Conservation (phyloP, 2,888 invertebrate genomes). For the Pachycephus smyrnensis region DNA sequence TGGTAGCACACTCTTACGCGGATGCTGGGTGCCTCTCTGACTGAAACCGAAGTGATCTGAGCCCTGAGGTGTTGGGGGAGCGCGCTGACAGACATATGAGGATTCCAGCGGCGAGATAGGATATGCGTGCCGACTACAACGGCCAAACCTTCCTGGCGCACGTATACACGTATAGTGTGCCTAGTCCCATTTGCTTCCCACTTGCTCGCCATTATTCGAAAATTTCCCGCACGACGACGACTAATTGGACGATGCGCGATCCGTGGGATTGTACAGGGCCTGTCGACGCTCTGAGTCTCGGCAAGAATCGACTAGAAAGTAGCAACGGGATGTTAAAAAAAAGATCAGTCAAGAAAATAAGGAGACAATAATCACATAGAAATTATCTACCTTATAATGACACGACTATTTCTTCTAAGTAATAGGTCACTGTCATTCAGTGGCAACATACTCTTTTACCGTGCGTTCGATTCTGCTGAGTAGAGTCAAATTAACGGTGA, state of each 20-base stretch:
- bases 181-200: background rate
- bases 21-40: constrained; percentile 25
- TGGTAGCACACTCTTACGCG: background rate
- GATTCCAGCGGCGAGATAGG: constrained; percentile 65
- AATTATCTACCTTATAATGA: background rate
- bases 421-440: background rate
- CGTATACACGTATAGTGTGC: background rate
- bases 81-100: constrained; percentile 63
- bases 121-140: constrained; percentile 44
- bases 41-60: constrained; percentile 33
- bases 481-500: background rate
- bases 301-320: background rate
- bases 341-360: background rate
- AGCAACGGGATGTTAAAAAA: background rate
- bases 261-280: background rate
- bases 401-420: background rate
- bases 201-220: constrained; percentile 3
- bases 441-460: background rate
- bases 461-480: background rate
- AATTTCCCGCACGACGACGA: constrained; percentile 1
- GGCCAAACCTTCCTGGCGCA: constrained; percentile 16
- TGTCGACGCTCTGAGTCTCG: constrained; percentile 1
- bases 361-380: background rate
- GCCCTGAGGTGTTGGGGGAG: constrained; percentile 51
- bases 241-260: constrained; percentile 5